Base-by-base conservation (phyloP, 30 jellyfish, hydroid and myxozoan genomes). In the Pseudorhiza aurosa region DNA sequence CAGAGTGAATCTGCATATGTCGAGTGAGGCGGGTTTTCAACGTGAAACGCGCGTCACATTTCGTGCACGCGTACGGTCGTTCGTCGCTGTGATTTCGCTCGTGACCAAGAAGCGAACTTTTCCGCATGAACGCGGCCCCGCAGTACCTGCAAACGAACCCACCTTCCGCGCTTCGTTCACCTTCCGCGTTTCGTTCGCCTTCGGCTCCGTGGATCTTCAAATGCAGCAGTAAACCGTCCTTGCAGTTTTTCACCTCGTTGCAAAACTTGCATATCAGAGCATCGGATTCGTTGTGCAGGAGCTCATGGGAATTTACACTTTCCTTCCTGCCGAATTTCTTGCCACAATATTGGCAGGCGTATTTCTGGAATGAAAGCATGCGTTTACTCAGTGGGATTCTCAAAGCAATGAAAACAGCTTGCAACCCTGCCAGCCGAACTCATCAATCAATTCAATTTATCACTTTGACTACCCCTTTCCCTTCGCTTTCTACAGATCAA, bases 41-140 rank as follows among this genome's bases (percentile, higher is more conserved):
- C 2, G 58, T 33, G 67, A 70, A 70, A 4, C 31, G 68, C n/a
- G 83, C 83, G 22, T 46, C 50, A 29, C 83, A 70, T 12, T 33
- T 27, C 15, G 68, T 47, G 39, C 83, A 70, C 60, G 72, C 53
- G 71, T 18, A 36, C 36, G 67, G 71, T n/a, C 83, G 67, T 55
- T 40, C 58, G 2, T 64, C 35, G 39, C 15, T 42, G 77, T 64
- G 77, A 0, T 15, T 64, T 35, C 77, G n/a, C 59, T 64, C 77
- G 59, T 64, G 77, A 11, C 77, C 35, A 0, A 35, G 14, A 0
- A 64, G 59, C 4, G 77, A 64, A 11, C 5, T 21, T 64, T 42
- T 64, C 37, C 59, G 17, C 3, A 5, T 32, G 77, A 64, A 64
- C 15, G 39, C 35, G n/a, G 33, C 77, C 19, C 58, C 77, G 35